phyloP scores from a whole-genome alignment of 2,797 vertebrate genomes.

The Peromyscus attwateri region DNA sequence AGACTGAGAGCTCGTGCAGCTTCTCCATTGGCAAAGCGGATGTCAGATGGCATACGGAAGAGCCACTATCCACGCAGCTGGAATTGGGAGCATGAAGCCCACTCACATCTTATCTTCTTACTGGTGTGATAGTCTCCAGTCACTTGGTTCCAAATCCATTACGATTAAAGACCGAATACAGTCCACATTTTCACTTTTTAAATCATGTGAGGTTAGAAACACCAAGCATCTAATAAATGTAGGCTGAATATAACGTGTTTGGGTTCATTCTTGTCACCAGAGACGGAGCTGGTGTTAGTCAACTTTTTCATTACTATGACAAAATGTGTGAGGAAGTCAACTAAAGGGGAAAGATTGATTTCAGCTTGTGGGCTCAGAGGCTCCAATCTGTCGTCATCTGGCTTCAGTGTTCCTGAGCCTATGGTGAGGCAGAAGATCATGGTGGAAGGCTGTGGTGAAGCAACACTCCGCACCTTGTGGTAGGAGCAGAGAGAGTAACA shows the following conservation, averaged over 20 bases:
- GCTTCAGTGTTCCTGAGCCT: neutral
- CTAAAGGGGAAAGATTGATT: neutral
- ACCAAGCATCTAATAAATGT: neutral
- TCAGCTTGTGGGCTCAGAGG: neutral
- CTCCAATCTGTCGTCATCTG: neutral
- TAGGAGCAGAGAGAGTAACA: neutral
- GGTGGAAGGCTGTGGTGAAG: neutral
- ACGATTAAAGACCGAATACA: neutral
- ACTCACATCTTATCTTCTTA: neutral
- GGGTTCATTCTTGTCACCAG: neutral
- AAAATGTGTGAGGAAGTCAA: neutral
- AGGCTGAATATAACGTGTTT: neutral
- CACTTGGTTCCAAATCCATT: neutral
- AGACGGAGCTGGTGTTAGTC: neutral
- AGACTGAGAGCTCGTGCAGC: neutral
- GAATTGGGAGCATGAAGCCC: neutral
- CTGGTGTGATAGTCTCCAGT: neutral
- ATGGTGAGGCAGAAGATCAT: neutral
- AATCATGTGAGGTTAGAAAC: neutral
- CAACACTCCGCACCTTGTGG: neutral
- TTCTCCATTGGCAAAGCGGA: neutral
- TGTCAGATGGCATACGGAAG: neutral
- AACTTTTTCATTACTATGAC: neutral
- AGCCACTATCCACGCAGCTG: neutral
- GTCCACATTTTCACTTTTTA: conserved; percentile 2